Base-by-base conservation (phyloP, 2,888 invertebrate genomes). In the Chrysodeixis includens region DNA sequence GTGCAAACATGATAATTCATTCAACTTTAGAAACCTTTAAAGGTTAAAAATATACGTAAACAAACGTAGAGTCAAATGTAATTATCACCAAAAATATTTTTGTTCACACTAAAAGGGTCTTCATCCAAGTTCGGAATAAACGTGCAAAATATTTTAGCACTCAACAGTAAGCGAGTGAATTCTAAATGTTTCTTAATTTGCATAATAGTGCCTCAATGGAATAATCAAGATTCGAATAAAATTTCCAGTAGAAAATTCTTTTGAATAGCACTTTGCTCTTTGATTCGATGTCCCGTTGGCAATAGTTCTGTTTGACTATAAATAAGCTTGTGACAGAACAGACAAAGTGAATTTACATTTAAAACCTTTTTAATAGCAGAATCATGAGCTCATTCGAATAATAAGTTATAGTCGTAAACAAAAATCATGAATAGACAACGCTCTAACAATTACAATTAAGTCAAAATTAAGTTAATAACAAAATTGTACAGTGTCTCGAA, bases 141-240 rank as follows among this genome's bases (percentile, higher is more conserved):
- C 35, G 64, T 30, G 35, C 52, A 67, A 68, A 69, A 71, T 68
- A 64, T 71, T 71, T 71, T 60, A 66, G 55, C 66, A 56, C 61
- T 69, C 32, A 54, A 60, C 62, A 55, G 66, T 54, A 40, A 66
- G 30, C 49, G 68, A 78, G 55, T 54, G 75, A 65, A 71, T 60
- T 60, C 66, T 62, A 71, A 78, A 78, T 66, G 65, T 62, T 69
- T 71, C n/a, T 71, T 75, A 69, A 77, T 77, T 71, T 77, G 32
- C 71, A 75, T 78, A 77, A 75, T 65, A 78, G 71, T 71, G 40
- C 64, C 51, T 62, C 71, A 64, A 57, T 71, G 62, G 62, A 62
- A 66, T 74, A 71, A 69, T 66, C 60, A 75, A 56, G 60, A 59
- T 53, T 62, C 49, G 60, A 72, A 76, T 76, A 64, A 59, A 63